Conservation (phyloP, 2,797 vertebrate species). For the Triplophysa yarkandensis region DNA sequence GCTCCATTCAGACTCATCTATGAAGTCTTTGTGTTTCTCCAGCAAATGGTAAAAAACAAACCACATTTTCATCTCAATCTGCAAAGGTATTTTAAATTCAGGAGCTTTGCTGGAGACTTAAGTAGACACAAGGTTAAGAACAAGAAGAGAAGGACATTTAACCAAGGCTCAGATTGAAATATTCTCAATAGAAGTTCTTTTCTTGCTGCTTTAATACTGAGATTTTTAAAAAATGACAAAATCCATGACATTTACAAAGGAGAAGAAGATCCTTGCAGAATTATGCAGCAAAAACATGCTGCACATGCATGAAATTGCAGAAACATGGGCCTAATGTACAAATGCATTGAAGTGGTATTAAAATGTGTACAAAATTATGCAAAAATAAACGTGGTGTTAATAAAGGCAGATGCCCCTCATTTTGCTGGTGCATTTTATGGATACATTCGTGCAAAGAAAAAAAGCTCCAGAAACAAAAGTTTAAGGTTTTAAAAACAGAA, state of each 20-base stretch:
- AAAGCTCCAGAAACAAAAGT: too few relatives aligned
- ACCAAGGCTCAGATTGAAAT: not conserved
- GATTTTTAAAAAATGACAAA: not conserved
- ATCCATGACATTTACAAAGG: not conserved
- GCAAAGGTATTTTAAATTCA: too few relatives aligned
- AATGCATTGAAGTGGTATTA: too few relatives aligned
- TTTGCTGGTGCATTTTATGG: too few relatives aligned
- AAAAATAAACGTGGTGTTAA: too few relatives aligned
- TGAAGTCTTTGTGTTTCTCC: conserved; percentile 21
- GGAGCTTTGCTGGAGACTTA: conserved; percentile 4
- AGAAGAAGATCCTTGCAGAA: not conserved
- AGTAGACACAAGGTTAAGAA: conserved; percentile 6
- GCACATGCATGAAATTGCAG: too few relatives aligned
- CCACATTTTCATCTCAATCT: not conserved
- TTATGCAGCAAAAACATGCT: not conserved
- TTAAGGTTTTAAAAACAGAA: too few relatives aligned
- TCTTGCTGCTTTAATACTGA: not conserved
- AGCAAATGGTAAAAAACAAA: not conserved
- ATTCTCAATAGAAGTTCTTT: conserved; percentile 2
- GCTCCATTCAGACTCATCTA: conserved; percentile 6
- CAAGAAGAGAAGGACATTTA: conserved; percentile 3
- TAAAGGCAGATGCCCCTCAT: too few relatives aligned
- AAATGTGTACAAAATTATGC: too few relatives aligned
- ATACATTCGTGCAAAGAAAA: too few relatives aligned
- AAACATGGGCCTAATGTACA: too few relatives aligned